phyloP scores from a whole-genome alignment of 2,888 invertebrate genomes.

The Amiota communis region DNA sequence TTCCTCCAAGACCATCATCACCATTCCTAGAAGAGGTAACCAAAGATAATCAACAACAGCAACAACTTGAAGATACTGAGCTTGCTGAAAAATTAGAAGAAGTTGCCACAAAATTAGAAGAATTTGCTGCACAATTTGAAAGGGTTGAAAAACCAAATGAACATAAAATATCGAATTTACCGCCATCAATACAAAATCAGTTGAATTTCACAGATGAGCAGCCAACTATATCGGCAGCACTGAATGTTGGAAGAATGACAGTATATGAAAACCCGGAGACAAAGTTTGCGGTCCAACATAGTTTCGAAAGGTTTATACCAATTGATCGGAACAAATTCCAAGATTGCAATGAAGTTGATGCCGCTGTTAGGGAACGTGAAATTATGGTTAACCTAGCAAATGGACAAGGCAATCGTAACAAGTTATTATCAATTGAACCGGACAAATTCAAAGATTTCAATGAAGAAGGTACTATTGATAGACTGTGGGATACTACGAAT shows the following conservation, averaged over 20 bases:
- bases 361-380: slow-evolving; percentile 19
- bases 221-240: too few species aligned
- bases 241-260: too few species aligned
- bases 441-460: slow-evolving; percentile 35
- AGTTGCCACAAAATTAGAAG: slow-evolving; percentile 43
- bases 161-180: slow-evolving; percentile 10
- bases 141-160: slow-evolving; percentile 36
- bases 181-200: too few species aligned
- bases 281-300: too few species aligned
- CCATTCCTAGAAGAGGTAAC: neutral
- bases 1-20: neutral
- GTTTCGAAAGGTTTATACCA: slow-evolving; percentile 27
- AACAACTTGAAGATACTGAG: neutral
- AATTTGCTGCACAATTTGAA: slow-evolving; percentile 57
- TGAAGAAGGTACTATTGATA: slow-evolving; percentile 19
- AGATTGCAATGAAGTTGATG: slow-evolving; percentile 32
- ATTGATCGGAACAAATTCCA: slow-evolving; percentile 35
- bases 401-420: slow-evolving; percentile 12
- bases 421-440: slow-evolving; percentile 38
- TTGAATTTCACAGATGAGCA: too few species aligned
- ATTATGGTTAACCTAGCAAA: neutral
- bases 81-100: neutral
- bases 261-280: too few species aligned
- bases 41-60: slow-evolving; percentile 42
- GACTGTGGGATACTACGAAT: slow-evolving; percentile 20